Evolutionary conservation across 2,888 invertebrate species (phyloP).

Genomic region (Nebria salina): DNA sequence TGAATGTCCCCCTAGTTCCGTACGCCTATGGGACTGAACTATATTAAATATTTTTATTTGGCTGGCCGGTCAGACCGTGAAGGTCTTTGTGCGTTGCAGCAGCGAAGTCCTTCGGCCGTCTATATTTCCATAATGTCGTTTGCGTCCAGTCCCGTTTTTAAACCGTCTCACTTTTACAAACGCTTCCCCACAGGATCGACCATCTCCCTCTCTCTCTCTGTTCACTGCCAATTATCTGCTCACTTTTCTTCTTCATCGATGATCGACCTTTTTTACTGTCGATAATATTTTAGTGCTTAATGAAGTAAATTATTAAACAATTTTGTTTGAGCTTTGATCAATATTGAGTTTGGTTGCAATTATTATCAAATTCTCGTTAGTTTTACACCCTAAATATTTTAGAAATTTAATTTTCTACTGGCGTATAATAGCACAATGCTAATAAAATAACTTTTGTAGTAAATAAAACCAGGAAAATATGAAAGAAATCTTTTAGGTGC

Average conservation of each 20-base stretch:
- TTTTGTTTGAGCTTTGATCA: background rate
- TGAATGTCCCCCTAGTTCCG: conserved; percentile 2
- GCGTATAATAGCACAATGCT: no score
- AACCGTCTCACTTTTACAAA: conserved; percentile 13
- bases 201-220: conserved; percentile 14
- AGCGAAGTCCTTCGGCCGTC: conserved; percentile 5
- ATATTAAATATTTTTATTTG: conserved; percentile 38
- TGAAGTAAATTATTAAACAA: background rate
- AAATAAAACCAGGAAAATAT: no score
- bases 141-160: conserved; percentile 10
- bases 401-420: no score
- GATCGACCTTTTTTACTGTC: background rate
- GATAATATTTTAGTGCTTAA: background rate
- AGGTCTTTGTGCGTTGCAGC: conserved; percentile 22
- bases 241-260: conserved; percentile 23
- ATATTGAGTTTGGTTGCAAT: background rate
- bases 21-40: conserved; percentile 25
- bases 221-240: conserved; percentile 27
- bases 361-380: background rate
- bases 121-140: conserved; percentile 37
- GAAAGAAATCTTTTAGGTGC: no score
- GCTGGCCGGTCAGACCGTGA: conserved; percentile 12
- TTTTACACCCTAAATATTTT: no score
- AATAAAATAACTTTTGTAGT: no score
- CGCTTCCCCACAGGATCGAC: background rate